Conservation (phyloP, 2,888 invertebrate genomes). For the Lasioglossum marginatum region DNA sequence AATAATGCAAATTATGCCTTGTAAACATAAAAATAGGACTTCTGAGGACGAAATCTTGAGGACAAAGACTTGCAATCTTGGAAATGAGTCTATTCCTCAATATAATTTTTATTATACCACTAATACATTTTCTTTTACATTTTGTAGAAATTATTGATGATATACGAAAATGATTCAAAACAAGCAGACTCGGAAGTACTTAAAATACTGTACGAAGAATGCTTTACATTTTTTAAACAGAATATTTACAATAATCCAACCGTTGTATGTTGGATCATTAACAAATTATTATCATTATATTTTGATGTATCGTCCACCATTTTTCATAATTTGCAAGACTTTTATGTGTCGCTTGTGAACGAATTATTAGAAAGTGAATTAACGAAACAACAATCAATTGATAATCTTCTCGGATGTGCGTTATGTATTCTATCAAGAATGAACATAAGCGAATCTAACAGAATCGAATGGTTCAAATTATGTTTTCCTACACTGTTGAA, state of each 20-base stretch:
- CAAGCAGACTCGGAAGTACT: conserved; percentile 70
- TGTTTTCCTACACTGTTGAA: conserved; percentile 75
- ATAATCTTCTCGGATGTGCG: conserved; percentile 59
- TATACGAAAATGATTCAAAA: conserved; percentile 24
- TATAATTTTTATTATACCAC: neutral
- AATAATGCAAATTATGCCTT: too few species aligned
- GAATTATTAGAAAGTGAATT: conserved; percentile 59
- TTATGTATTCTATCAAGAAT: conserved; percentile 79
- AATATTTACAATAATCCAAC: conserved; percentile 85
- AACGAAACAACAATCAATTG: conserved; percentile 16
- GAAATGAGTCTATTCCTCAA: too few species aligned
- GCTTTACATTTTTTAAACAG: conserved; percentile 84
- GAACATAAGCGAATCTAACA: conserved; percentile 71
- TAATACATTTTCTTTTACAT: conserved; percentile 14
- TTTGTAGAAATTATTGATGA: conserved; percentile 69
- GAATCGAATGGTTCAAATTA: conserved; percentile 71
- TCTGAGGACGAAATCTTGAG: too few species aligned
- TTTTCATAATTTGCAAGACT: conserved; percentile 73
- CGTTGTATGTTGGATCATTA: conserved; percentile 76
- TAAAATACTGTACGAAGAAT: conserved; percentile 81
- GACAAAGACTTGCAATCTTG: too few species aligned
- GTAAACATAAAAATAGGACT: too few species aligned
- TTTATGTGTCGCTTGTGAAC: conserved; percentile 73
- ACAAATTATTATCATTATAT: conserved; percentile 73
- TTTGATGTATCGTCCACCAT: conserved; percentile 66